Evolutionary conservation across 2,113 vertebrate genomes (phyloP).

Genomic region (Leiothrix lutea): DNA sequence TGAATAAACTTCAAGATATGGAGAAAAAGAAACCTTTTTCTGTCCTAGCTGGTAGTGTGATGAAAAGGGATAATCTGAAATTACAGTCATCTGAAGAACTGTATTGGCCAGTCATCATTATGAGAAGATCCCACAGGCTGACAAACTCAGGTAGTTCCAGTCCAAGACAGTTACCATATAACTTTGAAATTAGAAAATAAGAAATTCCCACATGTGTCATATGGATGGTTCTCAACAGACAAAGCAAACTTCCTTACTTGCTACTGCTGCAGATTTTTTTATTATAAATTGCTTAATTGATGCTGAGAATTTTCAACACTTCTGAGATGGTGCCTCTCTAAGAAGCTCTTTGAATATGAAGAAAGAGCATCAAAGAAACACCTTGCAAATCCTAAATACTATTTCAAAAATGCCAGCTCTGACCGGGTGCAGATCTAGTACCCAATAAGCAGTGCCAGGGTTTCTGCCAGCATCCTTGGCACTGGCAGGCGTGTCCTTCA

Average conservation of each 20-base stretch:
- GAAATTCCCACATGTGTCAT: neutral
- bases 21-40: neutral
- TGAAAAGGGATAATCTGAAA: neutral
- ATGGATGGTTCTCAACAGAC: neutral
- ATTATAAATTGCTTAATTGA: neutral
- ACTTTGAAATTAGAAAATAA: neutral
- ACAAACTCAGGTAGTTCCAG: neutral
- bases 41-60: neutral
- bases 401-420: neutral
- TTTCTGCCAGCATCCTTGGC: neutral
- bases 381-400: neutral
- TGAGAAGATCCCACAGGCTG: neutral
- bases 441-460: neutral
- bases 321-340: neutral
- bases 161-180: neutral
- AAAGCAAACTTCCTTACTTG: neutral
- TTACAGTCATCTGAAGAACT: neutral
- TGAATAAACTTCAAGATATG: neutral
- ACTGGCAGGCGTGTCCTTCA: neutral
- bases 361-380: neutral
- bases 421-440: neutral
- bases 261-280: neutral
- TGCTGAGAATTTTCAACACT: neutral
- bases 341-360: neutral
- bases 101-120: neutral